Base-by-base conservation (phyloP, 2,797 vertebrate species). In the Myioborus melanocephalus region DNA sequence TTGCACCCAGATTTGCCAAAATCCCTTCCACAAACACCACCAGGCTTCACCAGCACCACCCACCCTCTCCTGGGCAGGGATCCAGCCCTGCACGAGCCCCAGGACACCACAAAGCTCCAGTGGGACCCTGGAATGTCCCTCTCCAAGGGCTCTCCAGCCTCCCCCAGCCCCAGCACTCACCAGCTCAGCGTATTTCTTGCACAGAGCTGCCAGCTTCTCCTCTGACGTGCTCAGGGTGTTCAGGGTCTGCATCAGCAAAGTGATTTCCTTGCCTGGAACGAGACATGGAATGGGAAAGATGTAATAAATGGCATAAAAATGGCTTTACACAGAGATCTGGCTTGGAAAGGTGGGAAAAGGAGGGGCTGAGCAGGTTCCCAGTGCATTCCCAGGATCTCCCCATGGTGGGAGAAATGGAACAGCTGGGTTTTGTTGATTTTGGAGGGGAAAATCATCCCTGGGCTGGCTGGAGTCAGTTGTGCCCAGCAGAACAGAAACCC, bases 141-240 rank as follows among this genome's bases (percentile, higher is more conserved):
- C 30, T 1, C 21, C 8, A 30, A 19, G 39, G 24, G n/a, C 35
- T 2, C 22, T 28, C 19, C 61, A 22, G 39, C 26, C 65, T 43
- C 34, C 35, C 79, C 75, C 47, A 34, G 65, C 55, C 53, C 49
- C 4, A 18, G 28, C 35, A 94, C 99, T 98, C 94, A 99, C 99
- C 99, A 99, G 98, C 83, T 99, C 99, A 34, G 99, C 99, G 24
- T 99, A 99, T 97, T 99, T 99, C 98, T 99, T 99, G 97, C 99
- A 99, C 64, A 99, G 98, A 0, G 99, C 99, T 27, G 98, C 97
- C 8, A 99, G 98, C 53, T 99, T 99, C 96, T 99, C 99, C 90
- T 99, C 99, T 4, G 99, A 99, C 0, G 99, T 99, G 97, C 99
- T 99, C 95, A 99, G 97, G 5, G 99, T 99, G 98, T 99, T 99